Conservation (phyloP, 2,797 vertebrate genomes). For the Lophius americanus region DNA sequence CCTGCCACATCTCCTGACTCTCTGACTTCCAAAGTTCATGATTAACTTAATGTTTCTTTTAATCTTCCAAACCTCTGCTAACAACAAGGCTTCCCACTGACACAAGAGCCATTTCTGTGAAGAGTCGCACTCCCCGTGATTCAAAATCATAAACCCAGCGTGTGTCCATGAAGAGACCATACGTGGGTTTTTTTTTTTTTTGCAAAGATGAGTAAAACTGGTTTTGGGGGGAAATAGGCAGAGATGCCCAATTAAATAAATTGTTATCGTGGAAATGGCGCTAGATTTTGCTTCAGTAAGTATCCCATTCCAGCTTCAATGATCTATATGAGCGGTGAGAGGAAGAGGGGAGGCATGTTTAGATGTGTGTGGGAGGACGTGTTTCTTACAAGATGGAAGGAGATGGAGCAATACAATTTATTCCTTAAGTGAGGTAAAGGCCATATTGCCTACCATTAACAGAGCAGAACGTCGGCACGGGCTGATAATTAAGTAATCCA, state of each 20-base stretch:
- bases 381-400: constrained; percentile 73
- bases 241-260: constrained; percentile 80
- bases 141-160: constrained; percentile 81
- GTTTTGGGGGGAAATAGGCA: constrained; percentile 54
- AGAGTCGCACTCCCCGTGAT: constrained; percentile 71
- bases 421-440: constrained; percentile 83
- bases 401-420: constrained; percentile 83
- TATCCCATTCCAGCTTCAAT: constrained; percentile 76
- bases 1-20: constrained; percentile 41
- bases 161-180: constrained; percentile 69
- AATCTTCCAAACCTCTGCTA: constrained; percentile 61
- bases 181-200: constrained; percentile 47
- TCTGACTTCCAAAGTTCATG: constrained; percentile 66
- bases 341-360: constrained; percentile 70
- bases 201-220: constrained; percentile 70
- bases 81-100: constrained; percentile 72
- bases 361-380: constrained; percentile 75
- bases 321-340: constrained; percentile 78
- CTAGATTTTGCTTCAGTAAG: constrained; percentile 76
- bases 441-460: constrained; percentile 83
- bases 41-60: constrained; percentile 65
- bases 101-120: constrained; percentile 76
- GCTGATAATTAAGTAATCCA: constrained; percentile 86
- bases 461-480: constrained; percentile 77
- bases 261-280: constrained; percentile 76